A percentile compares a stretch with the other conserved stretches of the same genome.
Evolutionary conservation across 2,113 vertebrate species (phyloP).

Genomic region (Calyptommatus sinebrachiatus): DNA sequence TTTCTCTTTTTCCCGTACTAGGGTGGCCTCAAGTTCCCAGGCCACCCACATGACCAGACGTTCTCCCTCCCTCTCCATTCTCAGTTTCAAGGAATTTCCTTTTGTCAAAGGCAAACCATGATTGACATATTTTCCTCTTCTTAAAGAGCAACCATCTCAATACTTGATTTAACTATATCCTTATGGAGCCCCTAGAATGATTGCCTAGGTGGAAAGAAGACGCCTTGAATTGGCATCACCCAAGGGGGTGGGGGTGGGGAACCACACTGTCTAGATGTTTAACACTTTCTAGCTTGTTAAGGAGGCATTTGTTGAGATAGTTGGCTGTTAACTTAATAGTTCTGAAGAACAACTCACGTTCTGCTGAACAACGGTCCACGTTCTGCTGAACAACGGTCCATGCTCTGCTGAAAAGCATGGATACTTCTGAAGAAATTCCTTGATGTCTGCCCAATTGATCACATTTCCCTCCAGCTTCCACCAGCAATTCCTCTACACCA

Average conservation of each 20-base stretch:
- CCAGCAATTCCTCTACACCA: too few species aligned
- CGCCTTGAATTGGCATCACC: constrained; percentile 45
- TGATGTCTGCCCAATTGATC: too few species aligned
- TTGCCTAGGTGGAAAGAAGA: constrained; percentile 73
- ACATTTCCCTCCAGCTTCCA: too few species aligned
- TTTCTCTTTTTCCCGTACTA: constrained; percentile 65
- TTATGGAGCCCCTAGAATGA: constrained; percentile 68
- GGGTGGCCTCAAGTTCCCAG: constrained; percentile 86
- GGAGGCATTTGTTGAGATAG: constrained; percentile 28
- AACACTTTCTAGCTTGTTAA: constrained; percentile 8
- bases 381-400: too few species aligned
- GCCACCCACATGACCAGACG: constrained; percentile 84
- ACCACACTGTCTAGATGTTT: constrained; percentile 1
- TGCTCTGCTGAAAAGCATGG: too few species aligned
- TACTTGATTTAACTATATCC: constrained; percentile 78
- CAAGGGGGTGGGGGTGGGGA: constrained; percentile 1
- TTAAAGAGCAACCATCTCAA: constrained; percentile 73
- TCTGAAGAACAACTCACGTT: too few species aligned
- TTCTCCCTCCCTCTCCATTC: constrained; percentile 75
- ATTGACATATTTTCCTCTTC: constrained; percentile 79
- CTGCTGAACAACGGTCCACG: too few species aligned
- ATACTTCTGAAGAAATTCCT: too few species aligned
- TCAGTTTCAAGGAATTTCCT: constrained; percentile 83
- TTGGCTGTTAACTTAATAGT: constrained; percentile 34
- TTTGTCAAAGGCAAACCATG: constrained; percentile 81